Conservation (phyloP, 2,888 invertebrate species). For the Erebia epiphron region DNA sequence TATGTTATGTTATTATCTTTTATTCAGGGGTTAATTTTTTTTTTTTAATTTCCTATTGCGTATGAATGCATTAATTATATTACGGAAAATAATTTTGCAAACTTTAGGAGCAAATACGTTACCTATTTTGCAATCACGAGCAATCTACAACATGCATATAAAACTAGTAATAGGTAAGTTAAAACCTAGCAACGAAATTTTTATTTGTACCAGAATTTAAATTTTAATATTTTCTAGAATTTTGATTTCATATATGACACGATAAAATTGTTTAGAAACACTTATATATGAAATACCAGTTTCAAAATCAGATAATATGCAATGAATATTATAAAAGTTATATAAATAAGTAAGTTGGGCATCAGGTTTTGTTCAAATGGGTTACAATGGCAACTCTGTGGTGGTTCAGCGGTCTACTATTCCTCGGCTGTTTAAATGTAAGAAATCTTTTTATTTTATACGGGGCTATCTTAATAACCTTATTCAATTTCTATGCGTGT, state of each 20-base stretch:
- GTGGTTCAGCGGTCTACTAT: conserved; percentile 51
- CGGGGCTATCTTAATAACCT: not conserved
- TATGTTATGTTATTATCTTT: too few species aligned
- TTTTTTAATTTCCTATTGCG: not conserved
- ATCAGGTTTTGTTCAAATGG: conserved; percentile 30
- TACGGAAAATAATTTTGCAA: too few species aligned
- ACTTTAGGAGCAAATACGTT: not conserved
- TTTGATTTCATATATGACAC: conserved; percentile 2
- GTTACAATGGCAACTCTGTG: conserved; percentile 53
- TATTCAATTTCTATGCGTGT: too few species aligned
- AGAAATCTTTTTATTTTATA: conserved; percentile 39
- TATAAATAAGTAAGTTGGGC: conserved; percentile 38
- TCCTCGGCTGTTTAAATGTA: conserved; percentile 55
- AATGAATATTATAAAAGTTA: conserved; percentile 49
- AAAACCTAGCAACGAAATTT: not conserved
- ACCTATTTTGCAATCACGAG: not conserved
- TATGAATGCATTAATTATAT: not conserved
- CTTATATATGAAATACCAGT: conserved; percentile 18
- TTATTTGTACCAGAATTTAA: not conserved
- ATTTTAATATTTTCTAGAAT: not conserved
- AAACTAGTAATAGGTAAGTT: not conserved
- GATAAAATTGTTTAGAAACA: conserved; percentile 27
- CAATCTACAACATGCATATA: not conserved
- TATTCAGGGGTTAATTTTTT: not conserved
- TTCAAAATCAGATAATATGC: conserved; percentile 42